Conservation (phyloP, 2,113 vertebrate genomes). For the Lonchura striata region DNA sequence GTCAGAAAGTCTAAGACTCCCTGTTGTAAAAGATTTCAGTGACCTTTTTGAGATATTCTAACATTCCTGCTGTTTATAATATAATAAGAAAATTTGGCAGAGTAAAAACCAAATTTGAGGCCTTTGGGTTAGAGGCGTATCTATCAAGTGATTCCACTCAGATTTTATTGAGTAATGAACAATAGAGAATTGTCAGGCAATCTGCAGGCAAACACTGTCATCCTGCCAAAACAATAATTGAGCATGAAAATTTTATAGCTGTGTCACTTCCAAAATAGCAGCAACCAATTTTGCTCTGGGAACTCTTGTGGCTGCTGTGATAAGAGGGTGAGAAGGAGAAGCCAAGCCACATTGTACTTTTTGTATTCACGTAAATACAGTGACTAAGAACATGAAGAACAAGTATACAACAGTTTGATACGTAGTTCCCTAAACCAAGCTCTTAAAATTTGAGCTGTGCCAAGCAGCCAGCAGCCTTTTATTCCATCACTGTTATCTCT, state of each 20-base stretch:
- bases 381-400: not conserved
- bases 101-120: slow-evolving; percentile 4
- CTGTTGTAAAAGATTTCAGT: slow-evolving; percentile 11
- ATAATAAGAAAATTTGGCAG: slow-evolving; percentile 31
- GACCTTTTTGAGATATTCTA: slow-evolving; percentile 26
- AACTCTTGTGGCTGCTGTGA: not conserved
- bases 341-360: not conserved
- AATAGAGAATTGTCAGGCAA: slow-evolving; percentile 54
- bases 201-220: not conserved
- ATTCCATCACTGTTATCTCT: not conserved
- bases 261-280: slow-evolving; percentile 29
- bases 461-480: not conserved
- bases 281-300: slow-evolving; percentile 16
- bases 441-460: not conserved
- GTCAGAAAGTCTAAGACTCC: not conserved
- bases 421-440: not conserved
- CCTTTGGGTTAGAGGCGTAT: not conserved
- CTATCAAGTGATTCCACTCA: slow-evolving; percentile 41
- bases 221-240: slow-evolving; percentile 55
- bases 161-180: slow-evolving; percentile 43
- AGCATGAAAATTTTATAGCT: slow-evolving; percentile 55
- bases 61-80: slow-evolving; percentile 23
- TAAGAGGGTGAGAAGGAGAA: slow-evolving; percentile 12
- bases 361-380: not conserved
- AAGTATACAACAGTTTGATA: not conserved